Evolutionary conservation across 2,888 invertebrate species (phyloP).

Genomic region (Pimpla rufipes): DNA sequence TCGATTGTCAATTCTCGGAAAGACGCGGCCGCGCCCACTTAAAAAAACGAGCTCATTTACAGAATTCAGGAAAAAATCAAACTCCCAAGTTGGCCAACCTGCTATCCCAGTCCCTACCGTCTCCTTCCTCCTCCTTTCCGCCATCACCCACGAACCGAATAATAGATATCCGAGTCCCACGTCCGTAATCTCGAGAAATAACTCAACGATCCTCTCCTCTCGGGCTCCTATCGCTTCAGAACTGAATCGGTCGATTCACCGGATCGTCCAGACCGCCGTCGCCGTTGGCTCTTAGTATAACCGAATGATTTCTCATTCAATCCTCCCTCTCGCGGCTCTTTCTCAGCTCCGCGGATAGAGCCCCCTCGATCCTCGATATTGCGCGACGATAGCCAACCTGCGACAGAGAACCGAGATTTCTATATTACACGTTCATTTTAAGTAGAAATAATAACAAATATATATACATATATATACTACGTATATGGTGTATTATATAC

Average conservation of each 20-base stretch:
- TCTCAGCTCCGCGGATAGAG: slow-evolving; percentile 8
- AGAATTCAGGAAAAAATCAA: neutral
- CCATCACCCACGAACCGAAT: slow-evolving; percentile 34
- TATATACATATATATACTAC: slow-evolving; percentile 6
- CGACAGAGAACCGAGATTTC: slow-evolving; percentile 24
- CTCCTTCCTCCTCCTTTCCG: slow-evolving; percentile 10
- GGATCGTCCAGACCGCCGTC: slow-evolving; percentile 1
- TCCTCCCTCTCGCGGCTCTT: slow-evolving; percentile 4
- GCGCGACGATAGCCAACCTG: slow-evolving; percentile 19
- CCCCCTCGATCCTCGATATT: slow-evolving; percentile 53
- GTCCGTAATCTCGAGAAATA: slow-evolving; percentile 62
- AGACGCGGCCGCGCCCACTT: too few species aligned
- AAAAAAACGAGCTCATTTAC: too few species aligned
- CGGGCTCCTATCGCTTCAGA: neutral
- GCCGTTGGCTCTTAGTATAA: slow-evolving; percentile 22
- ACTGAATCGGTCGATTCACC: slow-evolving; percentile 46
- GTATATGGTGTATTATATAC: slow-evolving; percentile 39
- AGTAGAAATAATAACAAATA: slow-evolving; percentile 67
- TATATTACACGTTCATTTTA: slow-evolving; percentile 49
- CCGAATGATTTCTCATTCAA: slow-evolving; percentile 43
- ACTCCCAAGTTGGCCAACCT: neutral
- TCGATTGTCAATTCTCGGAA: too few species aligned
- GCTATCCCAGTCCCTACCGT: neutral
- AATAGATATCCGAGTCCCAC: slow-evolving; percentile 50
- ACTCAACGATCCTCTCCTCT: slow-evolving; percentile 47